phyloP scores from a whole-genome alignment of 2,797 vertebrate species.

The Cercopithecus mitis region DNA sequence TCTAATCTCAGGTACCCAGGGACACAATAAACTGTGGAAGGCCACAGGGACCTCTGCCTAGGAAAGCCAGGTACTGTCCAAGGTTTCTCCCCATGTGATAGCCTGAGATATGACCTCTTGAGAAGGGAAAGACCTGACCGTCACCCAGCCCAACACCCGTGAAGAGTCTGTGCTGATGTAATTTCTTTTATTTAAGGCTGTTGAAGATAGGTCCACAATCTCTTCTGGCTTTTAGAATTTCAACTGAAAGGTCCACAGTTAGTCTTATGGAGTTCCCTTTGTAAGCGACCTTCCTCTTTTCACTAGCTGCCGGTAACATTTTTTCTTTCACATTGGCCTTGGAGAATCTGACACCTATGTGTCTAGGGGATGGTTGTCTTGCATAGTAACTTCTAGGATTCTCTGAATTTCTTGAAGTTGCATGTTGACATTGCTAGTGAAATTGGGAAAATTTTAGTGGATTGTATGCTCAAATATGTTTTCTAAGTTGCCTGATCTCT shows the following conservation, averaged over 20 bases:
- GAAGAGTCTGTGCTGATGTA: background rate
- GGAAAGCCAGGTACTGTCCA: too few relatives aligned
- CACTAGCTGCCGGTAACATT: background rate
- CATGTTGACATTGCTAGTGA: background rate
- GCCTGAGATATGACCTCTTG: too few relatives aligned
- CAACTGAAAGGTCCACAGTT: background rate
- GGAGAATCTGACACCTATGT: background rate
- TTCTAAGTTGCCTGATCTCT: background rate
- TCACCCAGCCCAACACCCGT: too few relatives aligned
- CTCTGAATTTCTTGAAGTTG: background rate
- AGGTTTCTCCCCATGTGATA: too few relatives aligned
- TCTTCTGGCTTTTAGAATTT: background rate
- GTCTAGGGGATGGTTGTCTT: background rate
- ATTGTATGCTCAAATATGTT: background rate
- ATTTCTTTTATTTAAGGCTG: background rate
- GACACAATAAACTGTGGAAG: too few relatives aligned
- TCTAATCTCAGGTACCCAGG: too few relatives aligned
- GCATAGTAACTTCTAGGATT: background rate
- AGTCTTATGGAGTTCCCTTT: background rate
- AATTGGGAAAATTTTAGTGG: background rate
- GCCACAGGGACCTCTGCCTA: too few relatives aligned
- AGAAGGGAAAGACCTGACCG: too few relatives aligned
- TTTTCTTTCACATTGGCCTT: background rate
- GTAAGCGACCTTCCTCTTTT: background rate
- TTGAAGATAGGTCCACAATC: background rate